Evolutionary conservation across 1,140 invertebrate genomes (phyloP), one percentile per base, ranked within the genome.

Genomic region (Acromyrmex charruanus): DNA sequence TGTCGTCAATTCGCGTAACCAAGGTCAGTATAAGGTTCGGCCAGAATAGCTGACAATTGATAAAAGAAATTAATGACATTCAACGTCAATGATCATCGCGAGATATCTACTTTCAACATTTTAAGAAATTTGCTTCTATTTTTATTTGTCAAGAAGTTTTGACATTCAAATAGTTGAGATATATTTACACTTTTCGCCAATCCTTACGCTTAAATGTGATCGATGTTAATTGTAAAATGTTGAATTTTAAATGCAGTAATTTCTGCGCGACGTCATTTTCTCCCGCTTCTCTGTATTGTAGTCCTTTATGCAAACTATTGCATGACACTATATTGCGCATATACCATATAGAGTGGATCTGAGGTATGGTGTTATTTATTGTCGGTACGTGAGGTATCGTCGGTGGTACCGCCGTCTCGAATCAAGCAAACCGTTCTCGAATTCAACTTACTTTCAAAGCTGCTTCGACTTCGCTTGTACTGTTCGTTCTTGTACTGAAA

Each of bases 321-420:
- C 66, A 44, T 3, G 74, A 53, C 65, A 65, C 59, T 75, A 72
- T 79, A 89, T 89, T 59, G 75, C 55, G 82, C 77, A 80, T 89
- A 74, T 86, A 79, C 65, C 55, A 86, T 88, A 92, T 86, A 88
- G 89, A 93, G 93, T 92, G 89, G 93, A 93, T 94, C 91, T 92
- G 63, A 85, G 68, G 68, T 79, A 85, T n/a, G 51, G 74, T 81
- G 85, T 93, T 94, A 94, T 94, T 94, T 94, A 94, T 94, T 87
- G 91, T 74, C 69, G 87, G 89, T 91, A 91, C 92, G 92, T 88
- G 91, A 85, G 61, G 35, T 63, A 49, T 35, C 74, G 77, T 63
- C 68, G 61, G n/a, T 44, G 31, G 28, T 75, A 9, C 44, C 53
- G 14, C 51, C 31, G 69, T 58, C 77, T 86, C 69, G 74, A 85